These are phyloP conservation scores for Choreutis nemorana DNA, from an alignment of 2,888 invertebrate genomes.

Conservation along the genomic window DNA sequence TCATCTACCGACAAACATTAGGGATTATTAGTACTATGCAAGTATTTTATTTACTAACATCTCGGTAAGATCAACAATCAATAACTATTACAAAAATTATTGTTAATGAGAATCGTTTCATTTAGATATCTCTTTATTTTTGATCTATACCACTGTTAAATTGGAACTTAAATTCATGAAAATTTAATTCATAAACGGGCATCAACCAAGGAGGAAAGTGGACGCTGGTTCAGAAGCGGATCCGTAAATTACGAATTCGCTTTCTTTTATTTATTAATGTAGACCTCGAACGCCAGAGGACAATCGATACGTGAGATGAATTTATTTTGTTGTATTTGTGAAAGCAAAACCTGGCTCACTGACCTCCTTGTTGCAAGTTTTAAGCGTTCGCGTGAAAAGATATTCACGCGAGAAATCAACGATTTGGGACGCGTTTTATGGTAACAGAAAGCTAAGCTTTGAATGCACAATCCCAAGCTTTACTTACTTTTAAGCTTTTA, in stretches of 20 bases:
- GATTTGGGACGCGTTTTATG: constrained; percentile 48
- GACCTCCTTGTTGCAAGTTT: constrained; percentile 54
- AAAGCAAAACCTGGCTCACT: constrained; percentile 58
- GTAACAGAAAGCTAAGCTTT: constrained; percentile 26
- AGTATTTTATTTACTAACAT: too few species aligned
- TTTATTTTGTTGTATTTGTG: constrained; percentile 65
- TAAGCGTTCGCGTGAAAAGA: constrained; percentile 54
- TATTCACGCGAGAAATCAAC: constrained; percentile 47
- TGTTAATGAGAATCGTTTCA: too few species aligned
- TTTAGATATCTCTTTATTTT: neutral
- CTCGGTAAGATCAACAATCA: too few species aligned
- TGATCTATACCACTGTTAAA: neutral
- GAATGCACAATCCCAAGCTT: neutral
- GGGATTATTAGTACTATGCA: too few species aligned
- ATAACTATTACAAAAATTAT: too few species aligned
- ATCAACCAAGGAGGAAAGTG: constrained; percentile 31
- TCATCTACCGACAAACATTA: constrained; percentile 34
- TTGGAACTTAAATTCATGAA: neutral
- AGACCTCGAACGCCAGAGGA: constrained; percentile 52
- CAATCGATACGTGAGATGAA: constrained; percentile 66
- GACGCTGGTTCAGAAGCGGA: constrained; percentile 27
- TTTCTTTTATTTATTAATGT: constrained; percentile 64
- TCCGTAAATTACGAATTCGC: constrained; percentile 48
- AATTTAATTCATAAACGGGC: neutral
- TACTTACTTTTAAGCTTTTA: too few species aligned